A percentile compares a stretch with the other conserved stretches of the same genome.
phyloP scores from a whole-genome alignment of 2,888 invertebrate genomes.

The Mesoligia furuncula region DNA sequence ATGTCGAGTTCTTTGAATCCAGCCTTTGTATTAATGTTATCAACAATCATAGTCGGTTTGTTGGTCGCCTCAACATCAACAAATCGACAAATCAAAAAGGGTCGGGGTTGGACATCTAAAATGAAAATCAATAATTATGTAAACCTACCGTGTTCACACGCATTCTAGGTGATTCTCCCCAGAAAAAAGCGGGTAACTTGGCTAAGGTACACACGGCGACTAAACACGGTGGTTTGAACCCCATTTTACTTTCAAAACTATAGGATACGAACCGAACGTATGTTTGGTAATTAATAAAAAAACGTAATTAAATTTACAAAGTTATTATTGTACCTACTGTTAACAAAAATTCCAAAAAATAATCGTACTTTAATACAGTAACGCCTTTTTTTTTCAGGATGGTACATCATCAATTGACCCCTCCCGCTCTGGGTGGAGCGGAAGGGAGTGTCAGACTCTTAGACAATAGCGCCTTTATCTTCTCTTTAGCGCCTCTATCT shows the following conservation, averaged over 20 bases:
- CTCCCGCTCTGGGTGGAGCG: no score
- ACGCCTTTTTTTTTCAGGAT: no score
- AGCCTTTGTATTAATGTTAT: neutral
- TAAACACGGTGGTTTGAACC: neutral
- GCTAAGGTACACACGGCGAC: neutral
- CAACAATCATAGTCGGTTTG: constrained; percentile 14
- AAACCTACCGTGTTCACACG: neutral
- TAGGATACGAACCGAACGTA: neutral
- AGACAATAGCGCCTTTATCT: no score
- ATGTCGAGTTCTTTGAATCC: constrained; percentile 20
- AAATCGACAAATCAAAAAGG: no score
- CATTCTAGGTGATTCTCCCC: neutral
- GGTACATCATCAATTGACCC: no score
- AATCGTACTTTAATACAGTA: no score
- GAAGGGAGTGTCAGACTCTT: no score
- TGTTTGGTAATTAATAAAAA: neutral
- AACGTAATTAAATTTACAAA: neutral
- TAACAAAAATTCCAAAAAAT: neutral
- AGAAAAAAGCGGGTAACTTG: neutral
- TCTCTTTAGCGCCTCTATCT: no score
- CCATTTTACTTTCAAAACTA: constrained; percentile 1
- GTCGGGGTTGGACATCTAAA: constrained; percentile 14
- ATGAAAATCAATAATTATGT: constrained; percentile 2
- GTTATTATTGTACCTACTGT: neutral
- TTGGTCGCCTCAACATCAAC: neutral